Base-by-base conservation (phyloP, 2,888 invertebrate species). In the Pterostichus madidus region DNA sequence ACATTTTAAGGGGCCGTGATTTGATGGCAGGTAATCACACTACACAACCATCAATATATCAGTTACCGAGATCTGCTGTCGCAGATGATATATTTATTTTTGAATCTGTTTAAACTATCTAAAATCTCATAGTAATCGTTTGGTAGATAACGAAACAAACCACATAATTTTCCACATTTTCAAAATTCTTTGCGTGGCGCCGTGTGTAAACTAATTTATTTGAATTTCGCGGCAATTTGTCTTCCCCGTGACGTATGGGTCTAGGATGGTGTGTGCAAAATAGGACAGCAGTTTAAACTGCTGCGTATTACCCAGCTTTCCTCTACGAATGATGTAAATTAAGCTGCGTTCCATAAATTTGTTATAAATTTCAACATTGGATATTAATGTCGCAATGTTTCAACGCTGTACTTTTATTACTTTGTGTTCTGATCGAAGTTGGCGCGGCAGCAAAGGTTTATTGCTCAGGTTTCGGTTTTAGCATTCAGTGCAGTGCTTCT, bases 341-440 rank as follows among this genome's bases (percentile, higher is more conserved):
- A 31, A 49, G 39, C 39, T 24, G 31, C 64, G 64, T 64, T 75
- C 46, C 80, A 80, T 80, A 80, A 80, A 80, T 64, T 80, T 49
- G 49, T 64, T 64, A 80, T 80, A 80, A 80, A 80, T 80, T 80
- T 80, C 68, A 80, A 32, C 68, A 80, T 80, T 31, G 68, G 64
- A 80, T 80, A 68, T 80, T 80, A 80, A 80, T 80, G 64, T 80
- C 80, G 79, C 79, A 49, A 46, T 64, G 79, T 64, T 64, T 79
- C 79, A 79, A 31, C 52, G 80, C 32, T 35, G 53, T 35, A 49
- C 44, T 71, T 68, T 71, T 71, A 71, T 44, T 39, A 44, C 17
- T 71, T 59, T 71, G 64, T 64, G 17, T n/a, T 13, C 13, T 32
- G 44, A 71, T 71, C 17, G 46, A 17, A 71, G 44, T 44, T 44